phyloP scores from a whole-genome alignment of 2,113 vertebrate genomes.

The Tachuris rubrigastra region DNA sequence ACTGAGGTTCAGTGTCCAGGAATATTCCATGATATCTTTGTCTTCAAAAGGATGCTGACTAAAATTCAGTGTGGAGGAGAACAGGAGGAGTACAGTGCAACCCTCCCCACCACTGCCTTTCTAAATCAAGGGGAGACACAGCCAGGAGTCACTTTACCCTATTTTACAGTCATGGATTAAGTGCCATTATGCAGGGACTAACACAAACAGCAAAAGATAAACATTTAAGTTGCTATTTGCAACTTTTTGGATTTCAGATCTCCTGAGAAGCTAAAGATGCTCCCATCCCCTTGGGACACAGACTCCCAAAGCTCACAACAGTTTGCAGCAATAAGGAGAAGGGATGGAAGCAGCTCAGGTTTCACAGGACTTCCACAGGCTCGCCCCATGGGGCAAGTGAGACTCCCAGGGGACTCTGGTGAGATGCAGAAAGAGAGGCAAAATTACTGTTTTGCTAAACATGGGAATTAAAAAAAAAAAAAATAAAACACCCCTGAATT shows the following conservation, averaged over 20 bases:
- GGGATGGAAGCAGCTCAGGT: not conserved
- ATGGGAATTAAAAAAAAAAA: not conserved
- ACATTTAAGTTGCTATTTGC: not conserved
- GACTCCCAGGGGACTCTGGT: not conserved
- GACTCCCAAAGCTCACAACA: not conserved
- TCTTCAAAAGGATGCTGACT: not conserved
- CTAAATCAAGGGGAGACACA: not conserved
- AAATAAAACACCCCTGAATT: no score
- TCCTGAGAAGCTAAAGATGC: not conserved
- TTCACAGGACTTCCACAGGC: not conserved
- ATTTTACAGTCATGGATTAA: not conserved
- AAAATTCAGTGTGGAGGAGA: not conserved
- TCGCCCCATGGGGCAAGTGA: not conserved
- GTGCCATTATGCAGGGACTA: not conserved
- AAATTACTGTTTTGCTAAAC: slow-evolving; percentile 35
- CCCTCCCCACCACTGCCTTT: not conserved
- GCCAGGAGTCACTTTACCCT: not conserved
- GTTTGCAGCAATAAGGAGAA: not conserved
- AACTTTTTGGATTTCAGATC: not conserved
- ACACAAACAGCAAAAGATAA: not conserved
- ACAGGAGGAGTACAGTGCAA: not conserved
- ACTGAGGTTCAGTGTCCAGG: no score
- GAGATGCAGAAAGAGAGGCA: not conserved
- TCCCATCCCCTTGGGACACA: not conserved
- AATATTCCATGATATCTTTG: not conserved